phyloP scores from a whole-genome alignment of 2,797 vertebrate species.

The Coregonus sp. region DNA sequence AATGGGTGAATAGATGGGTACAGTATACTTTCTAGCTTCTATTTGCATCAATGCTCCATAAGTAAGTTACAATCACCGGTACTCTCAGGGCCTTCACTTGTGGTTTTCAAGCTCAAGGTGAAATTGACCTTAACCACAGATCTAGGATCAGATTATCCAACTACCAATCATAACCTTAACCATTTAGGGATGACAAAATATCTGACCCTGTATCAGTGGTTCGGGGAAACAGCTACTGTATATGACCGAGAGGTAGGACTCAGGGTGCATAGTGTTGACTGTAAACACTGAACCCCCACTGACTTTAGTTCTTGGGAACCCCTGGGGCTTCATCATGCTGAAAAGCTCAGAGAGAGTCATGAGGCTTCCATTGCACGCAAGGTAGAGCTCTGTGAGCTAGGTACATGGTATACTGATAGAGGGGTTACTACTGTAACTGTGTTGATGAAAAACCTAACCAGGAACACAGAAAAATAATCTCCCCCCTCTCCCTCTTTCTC shows the following conservation, averaged over 20 bases:
- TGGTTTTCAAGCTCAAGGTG: background rate
- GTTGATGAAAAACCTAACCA: background rate
- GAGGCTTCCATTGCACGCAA: background rate
- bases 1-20: background rate
- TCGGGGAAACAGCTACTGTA: too few relatives aligned
- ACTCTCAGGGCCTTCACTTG: background rate
- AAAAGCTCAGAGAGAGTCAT: background rate
- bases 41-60: background rate
- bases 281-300: background rate
- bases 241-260: too few relatives aligned
- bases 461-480: background rate
- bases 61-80: background rate
- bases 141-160: background rate
- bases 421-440: background rate
- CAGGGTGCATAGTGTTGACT: too few relatives aligned
- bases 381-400: background rate
- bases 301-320: background rate
- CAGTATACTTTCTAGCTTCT: background rate
- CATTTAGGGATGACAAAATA: background rate
- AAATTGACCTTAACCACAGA: background rate
- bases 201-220: background rate
- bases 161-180: background rate
- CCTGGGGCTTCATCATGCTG: slow-evolving; percentile 5
- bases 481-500: background rate
- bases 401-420: background rate